Conservation (phyloP, 2,888 invertebrate genomes). For the Melieria omissa region DNA sequence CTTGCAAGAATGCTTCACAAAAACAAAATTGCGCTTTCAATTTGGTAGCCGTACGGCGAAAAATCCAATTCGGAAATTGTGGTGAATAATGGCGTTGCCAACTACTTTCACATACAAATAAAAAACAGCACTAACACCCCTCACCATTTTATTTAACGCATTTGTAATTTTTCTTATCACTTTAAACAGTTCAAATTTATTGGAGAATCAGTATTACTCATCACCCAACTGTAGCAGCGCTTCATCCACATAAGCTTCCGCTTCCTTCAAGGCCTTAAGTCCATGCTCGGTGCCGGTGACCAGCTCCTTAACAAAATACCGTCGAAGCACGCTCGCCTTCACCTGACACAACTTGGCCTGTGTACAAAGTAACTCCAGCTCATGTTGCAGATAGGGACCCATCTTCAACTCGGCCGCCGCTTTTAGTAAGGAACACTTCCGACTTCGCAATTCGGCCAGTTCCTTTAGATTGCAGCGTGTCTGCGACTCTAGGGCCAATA, state of each 20-base stretch:
- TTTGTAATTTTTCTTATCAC: too few relatives aligned
- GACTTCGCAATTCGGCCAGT: slow-evolving; percentile 49
- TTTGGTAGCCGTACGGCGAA: too few relatives aligned
- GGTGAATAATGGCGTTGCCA: background rate
- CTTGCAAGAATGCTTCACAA: background rate
- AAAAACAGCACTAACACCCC: background rate
- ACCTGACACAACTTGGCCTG: slow-evolving; percentile 55
- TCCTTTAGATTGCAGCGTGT: slow-evolving; percentile 50
- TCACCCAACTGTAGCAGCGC: slow-evolving; percentile 45
- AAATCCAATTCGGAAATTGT: background rate
- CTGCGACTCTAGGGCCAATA: slow-evolving; percentile 51
- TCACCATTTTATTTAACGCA: background rate
- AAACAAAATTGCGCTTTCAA: background rate
- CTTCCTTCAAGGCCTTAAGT: slow-evolving; percentile 59
- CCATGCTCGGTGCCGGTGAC: slow-evolving; percentile 56
- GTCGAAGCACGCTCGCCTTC: slow-evolving; percentile 56
- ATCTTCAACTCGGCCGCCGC: slow-evolving; percentile 57
- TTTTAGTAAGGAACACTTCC: slow-evolving; percentile 58
- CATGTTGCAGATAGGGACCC: slow-evolving; percentile 56
- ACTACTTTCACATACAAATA: background rate
- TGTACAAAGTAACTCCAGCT: slow-evolving; percentile 55
- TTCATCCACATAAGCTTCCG: slow-evolving; percentile 54
- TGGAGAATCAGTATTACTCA: background rate
- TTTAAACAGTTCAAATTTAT: too few relatives aligned
- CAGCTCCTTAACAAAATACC: slow-evolving; percentile 53